Evolutionary conservation across 2,113 vertebrate genomes (phyloP), one percentile per base, ranked within the genome.

Genomic region (Tenrec ecaudatus): DNA sequence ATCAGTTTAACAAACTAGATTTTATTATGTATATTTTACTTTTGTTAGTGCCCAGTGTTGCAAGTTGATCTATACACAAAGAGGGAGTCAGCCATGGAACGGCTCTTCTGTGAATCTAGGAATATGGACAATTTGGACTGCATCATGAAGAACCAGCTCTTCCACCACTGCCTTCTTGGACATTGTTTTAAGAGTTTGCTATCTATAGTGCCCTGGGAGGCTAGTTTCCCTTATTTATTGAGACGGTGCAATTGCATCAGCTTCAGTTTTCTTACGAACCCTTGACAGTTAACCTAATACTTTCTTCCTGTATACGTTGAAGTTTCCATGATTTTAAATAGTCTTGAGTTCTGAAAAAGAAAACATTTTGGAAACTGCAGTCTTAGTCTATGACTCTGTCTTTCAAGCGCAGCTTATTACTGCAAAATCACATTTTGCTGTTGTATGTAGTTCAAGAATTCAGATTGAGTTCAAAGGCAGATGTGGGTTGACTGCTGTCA

Each of bases 391-490:
- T 57, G 69, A 90, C 57, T 19, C 10, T 64, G 23, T n/a, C 31
- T 90, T 85, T 88, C 57, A 71, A 85, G 40, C 27, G 86, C 29
- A 76, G 95, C 79, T 93, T 82, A 83, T 36, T 92, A 71, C 36
- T 27, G 33, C 14, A 53, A 91, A 92, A 62, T 93, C 36, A 85
- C 82, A 16, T 86, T 96, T 86, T 83, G 58, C 71, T 80, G 81
- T 93, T 77, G 60, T 53, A 29, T n/a, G 33, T 77, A 36, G 38
- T 71, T 68, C 4, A 79, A 83, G 82, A 92, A 93, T 79, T 86
- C 83, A 86, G 58, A 64, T 82, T 86, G 92, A 77, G 86, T 93
- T 93, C 64, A 82, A 94, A 92, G 71, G 80, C 82, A 93, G 82
- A 88, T 68, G 38, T 62, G 40, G 60, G 69, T 40, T 93, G 86